A percentile compares a stretch with the other conserved stretches of the same genome.
Evolutionary conservation across 2,113 vertebrate genomes (phyloP).

Genomic region (Psettodes erumei): DNA sequence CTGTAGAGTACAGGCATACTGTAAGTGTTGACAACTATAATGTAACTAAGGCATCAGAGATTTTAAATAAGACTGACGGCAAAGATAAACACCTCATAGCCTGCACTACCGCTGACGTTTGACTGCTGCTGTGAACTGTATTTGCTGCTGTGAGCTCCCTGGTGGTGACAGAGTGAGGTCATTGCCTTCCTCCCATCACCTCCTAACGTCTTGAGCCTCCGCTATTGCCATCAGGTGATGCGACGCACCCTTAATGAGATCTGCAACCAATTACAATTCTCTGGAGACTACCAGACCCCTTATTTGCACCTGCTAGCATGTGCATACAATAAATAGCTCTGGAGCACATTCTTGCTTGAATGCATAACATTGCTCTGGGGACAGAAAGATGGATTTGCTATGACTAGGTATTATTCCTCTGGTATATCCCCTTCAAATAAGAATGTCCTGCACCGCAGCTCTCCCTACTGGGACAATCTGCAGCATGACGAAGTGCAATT

Average conservation of each 20-base stretch:
- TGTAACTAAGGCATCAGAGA: background rate
- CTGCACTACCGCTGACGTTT: conserved; percentile 24
- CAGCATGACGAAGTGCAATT: conserved; percentile 80
- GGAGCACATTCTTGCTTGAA: conserved; percentile 53
- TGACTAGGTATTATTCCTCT: conserved; percentile 66
- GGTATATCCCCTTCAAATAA: conserved; percentile 68
- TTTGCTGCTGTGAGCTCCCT: conserved; percentile 28
- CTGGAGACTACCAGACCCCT: conserved; percentile 29
- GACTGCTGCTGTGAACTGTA: conserved; percentile 37
- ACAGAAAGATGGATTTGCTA: conserved; percentile 71
- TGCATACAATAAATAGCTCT: conserved; percentile 54
- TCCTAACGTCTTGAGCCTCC: conserved; percentile 14
- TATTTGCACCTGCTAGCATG: conserved; percentile 50
- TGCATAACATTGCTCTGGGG: conserved; percentile 67
- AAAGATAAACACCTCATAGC: conserved; percentile 7
- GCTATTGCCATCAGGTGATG: conserved; percentile 44
- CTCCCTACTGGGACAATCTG: conserved; percentile 74
- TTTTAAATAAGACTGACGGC: background rate
- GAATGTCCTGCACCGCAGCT: conserved; percentile 55
- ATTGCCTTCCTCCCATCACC: conserved; percentile 40
- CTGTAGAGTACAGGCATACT: background rate
- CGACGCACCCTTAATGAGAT: conserved; percentile 54
- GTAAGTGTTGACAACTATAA: background rate
- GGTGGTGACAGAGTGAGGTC: conserved; percentile 38
- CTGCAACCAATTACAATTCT: conserved; percentile 59